A percentile compares a stretch with the other conserved stretches of the same genome.
phyloP scores from a whole-genome alignment of 2,888 invertebrate species.

The Smittia aterrima region DNA sequence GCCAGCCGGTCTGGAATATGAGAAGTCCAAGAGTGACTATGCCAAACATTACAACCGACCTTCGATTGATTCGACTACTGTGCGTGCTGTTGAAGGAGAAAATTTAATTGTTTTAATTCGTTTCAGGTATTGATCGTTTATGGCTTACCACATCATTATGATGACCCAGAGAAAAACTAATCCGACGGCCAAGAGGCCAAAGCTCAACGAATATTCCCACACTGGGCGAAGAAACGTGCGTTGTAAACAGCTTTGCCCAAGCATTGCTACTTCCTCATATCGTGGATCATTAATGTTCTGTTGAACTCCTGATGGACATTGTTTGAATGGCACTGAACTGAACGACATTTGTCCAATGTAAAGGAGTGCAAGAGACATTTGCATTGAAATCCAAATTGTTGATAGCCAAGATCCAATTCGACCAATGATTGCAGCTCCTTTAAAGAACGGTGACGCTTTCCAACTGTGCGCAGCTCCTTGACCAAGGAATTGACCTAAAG shows the following conservation, averaged over 20 bases:
- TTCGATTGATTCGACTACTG: slow-evolving; percentile 51
- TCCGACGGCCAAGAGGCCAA: slow-evolving; percentile 51
- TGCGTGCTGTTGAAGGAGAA: slow-evolving; percentile 48
- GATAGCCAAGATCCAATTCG: slow-evolving; percentile 54
- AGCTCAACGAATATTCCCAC: slow-evolving; percentile 53
- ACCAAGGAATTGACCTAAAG: slow-evolving; percentile 54
- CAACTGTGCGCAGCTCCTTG: slow-evolving; percentile 54
- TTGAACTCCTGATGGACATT: slow-evolving; percentile 47
- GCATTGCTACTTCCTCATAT: slow-evolving; percentile 45
- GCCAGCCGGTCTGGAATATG: slow-evolving; percentile 51
- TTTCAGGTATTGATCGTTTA: background rate
- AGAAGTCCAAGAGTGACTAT: slow-evolving; percentile 49
- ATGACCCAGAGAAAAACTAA: slow-evolving; percentile 52
- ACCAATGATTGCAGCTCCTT: slow-evolving; percentile 53
- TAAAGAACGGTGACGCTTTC: slow-evolving; percentile 54
- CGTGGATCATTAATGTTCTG: background rate
- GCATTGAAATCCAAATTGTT: slow-evolving; percentile 53
- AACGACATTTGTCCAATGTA: slow-evolving; percentile 53
- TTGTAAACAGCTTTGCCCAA: slow-evolving; percentile 52
- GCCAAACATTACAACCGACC: slow-evolving; percentile 51
- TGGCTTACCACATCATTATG: slow-evolving; percentile 51
- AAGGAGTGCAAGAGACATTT: slow-evolving; percentile 51
- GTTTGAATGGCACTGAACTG: slow-evolving; percentile 51
- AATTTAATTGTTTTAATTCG: no score
- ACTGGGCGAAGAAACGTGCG: slow-evolving; percentile 52